Evolutionary conservation across 2,113 vertebrate species (phyloP).

Genomic region (Xiphorhynchus elegans): DNA sequence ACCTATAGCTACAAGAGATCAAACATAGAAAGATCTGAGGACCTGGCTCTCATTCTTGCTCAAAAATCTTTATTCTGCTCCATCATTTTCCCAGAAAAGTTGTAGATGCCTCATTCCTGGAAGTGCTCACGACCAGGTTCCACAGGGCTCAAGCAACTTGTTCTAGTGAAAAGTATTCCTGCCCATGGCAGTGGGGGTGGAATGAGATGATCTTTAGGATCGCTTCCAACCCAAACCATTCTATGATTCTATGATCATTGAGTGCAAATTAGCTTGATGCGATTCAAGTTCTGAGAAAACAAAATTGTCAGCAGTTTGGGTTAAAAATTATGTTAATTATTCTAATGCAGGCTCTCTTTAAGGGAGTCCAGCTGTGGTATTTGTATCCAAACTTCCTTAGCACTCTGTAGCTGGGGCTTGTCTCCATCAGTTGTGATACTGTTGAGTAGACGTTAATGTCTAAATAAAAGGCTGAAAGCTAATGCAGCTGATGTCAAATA

Average conservation of each 20-base stretch:
- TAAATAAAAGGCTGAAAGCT: neutral
- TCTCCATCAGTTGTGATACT: neutral
- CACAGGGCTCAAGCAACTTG: neutral
- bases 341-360: neutral
- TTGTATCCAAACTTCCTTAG: neutral
- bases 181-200: neutral
- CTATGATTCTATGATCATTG: neutral
- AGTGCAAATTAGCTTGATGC: neutral
- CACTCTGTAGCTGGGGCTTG: neutral
- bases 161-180: neutral
- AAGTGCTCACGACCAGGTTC: accelerated
- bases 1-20: neutral
- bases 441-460: neutral
- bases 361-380: neutral
- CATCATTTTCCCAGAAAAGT: neutral
- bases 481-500: neutral
- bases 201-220: neutral
- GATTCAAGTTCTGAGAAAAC: neutral
- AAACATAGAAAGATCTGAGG: neutral
- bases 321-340: neutral
- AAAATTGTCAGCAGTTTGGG: neutral
- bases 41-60: neutral
- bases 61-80: neutral
- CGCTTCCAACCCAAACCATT: neutral
- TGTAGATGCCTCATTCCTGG: neutral